These are phyloP conservation scores for Xiphorhynchus erythropygius DNA, from an alignment of 2,797 vertebrate species.

Conservation along the genomic window DNA sequence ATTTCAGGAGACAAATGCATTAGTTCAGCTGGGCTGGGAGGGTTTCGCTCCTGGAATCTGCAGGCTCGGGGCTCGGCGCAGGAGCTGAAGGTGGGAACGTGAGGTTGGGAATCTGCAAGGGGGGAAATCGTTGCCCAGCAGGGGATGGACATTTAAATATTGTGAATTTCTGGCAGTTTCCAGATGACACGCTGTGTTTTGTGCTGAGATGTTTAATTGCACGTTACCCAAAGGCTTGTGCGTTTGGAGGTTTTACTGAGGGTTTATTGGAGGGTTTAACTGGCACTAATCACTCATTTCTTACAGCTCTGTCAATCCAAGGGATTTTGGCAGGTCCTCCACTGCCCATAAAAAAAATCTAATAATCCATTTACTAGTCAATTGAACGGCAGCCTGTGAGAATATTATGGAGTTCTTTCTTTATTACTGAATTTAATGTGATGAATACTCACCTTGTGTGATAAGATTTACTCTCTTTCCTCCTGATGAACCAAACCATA, in stretches of 20 bases:
- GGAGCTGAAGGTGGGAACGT: background rate
- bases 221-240: background rate
- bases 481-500: constrained; percentile 6
- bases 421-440: constrained; percentile 59
- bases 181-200: background rate
- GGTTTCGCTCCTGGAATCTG: background rate
- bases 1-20: constrained; percentile 49
- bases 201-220: background rate
- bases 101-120: background rate
- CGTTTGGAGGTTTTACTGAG: background rate
- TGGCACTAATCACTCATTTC: background rate
- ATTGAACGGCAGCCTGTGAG: constrained; percentile 43
- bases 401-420: constrained; percentile 50
- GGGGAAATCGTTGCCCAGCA: accelerated
- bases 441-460: constrained; percentile 54
- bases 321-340: constrained; percentile 41
- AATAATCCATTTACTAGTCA: constrained; percentile 39
- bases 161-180: background rate
- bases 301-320: background rate
- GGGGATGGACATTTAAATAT: background rate
- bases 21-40: constrained; percentile 40
- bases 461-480: constrained; percentile 24
- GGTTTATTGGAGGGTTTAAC: constrained; percentile 20
- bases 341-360: constrained; percentile 27
- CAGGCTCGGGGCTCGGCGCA: accelerated